A percentile compares a stretch with the other conserved stretches of the same genome.
Conservation (phyloP, 2,797 vertebrate species). For the Anguilla megastoma region DNA sequence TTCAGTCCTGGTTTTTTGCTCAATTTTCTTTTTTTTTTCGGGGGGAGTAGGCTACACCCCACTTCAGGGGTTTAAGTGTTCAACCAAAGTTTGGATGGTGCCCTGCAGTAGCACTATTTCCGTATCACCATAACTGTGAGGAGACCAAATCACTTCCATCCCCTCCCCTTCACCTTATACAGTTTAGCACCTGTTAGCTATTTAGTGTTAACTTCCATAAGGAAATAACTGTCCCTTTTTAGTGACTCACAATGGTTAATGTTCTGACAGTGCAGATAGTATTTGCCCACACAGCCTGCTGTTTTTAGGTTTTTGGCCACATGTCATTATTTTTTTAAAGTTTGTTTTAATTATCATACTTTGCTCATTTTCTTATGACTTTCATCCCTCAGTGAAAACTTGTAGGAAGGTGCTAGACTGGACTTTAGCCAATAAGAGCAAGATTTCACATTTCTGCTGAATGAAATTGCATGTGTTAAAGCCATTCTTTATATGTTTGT, state of each 20-base stretch:
- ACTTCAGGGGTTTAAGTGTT: no score
- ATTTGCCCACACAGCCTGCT: neutral
- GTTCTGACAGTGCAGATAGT: neutral
- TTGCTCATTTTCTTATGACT: conserved; percentile 1
- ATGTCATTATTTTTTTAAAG: neutral
- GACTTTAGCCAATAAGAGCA: neutral
- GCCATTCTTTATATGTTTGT: neutral
- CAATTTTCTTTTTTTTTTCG: no score
- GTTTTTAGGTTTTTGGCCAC: neutral
- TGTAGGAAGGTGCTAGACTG: neutral
- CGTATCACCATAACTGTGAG: neutral
- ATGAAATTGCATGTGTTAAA: neutral
- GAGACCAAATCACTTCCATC: neutral
- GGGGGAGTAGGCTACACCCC: no score
- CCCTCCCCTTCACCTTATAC: neutral
- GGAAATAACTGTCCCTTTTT: neutral
- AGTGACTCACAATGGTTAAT: neutral
- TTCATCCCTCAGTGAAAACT: neutral
- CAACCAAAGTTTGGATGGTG: no score
- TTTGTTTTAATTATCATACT: neutral
- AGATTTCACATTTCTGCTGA: neutral
- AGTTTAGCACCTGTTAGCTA: neutral
- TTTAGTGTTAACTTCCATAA: conserved; percentile 6
- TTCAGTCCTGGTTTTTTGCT: no score
- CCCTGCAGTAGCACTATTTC: neutral